Base-by-base conservation (phyloP, 1,140 invertebrate species). In the Eurosta solidaginis region DNA sequence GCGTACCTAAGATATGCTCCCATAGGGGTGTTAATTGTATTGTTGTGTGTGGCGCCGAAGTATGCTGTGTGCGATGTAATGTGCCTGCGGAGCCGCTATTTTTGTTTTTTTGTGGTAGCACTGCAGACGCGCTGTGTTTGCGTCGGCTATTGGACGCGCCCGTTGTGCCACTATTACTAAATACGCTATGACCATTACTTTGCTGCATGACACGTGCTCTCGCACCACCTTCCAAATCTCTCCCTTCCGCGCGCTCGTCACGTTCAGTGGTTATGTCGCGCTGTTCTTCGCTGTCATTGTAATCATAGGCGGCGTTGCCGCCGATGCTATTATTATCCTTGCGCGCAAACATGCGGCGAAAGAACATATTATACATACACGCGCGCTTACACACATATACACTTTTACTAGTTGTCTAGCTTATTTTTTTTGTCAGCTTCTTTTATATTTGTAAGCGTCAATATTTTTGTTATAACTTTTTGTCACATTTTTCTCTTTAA, bases 11-110 rank as follows among this genome's bases (percentile, higher is more conserved):
- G 78, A 95, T 91, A 81, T 93, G 91, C 83, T 94, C 93, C 93
- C 94, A 94, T 17, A 95, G 87, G 29, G 93, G 91, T 14, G 93
- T 94, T 20, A 95, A 89, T 77, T 92, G 91, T 44, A 92, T 81
- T 9, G 77, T 42, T 2, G 82, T 74, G 22, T 50, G 49, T 22
- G 81, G 79, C 1, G 76, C 9, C 73, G 27, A 77, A 59, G 9
- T 74, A 54, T 12, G 74, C 77, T 20, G 74, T n/a, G n/a, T 45
- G 6, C 73, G 73, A 52, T 63, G 59, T 1, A 59, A 12, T 14
- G 74, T 54, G 63, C 54, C 47, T 33, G 49, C 73, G 52, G 74
- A 27, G 1, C 44, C 27, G 25, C 20, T 33, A 4, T 74, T 76
- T 20, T 22, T 52, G 49, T 12, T 27, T 29, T 36, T 52, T 7